Base-by-base conservation (phyloP, 1,140 invertebrate genomes). In the Sycophaga agraensis region DNA sequence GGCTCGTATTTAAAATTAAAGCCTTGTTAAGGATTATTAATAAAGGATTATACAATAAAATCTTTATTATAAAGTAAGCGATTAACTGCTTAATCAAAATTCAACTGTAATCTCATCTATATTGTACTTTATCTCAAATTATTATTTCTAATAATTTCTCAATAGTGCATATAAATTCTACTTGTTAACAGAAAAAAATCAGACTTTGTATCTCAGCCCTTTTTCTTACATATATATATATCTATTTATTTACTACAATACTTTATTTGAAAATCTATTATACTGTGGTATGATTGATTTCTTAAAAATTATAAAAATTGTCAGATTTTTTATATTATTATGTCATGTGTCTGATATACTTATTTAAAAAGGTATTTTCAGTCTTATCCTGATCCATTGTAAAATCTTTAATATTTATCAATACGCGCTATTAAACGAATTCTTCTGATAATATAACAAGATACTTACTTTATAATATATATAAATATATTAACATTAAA, bases 1-100 rank as follows among this genome's bases (percentile, higher is more conserved):
- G 62, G 24, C 64, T 67, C 61, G 64, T 65, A 57, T 45, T 51
- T 63, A 48, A 37, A 50, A 43, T 66, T 64, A 64, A 69, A 68
- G 64, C 64, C 62, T 68, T 59, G 55, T 34, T 40, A 34, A 54
- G 28, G 17, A 19, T 40, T 19, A 5, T 24, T 48, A 14, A 37
- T 19, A 49, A n/a, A 39, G 40, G 43, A 37, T 2, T 37, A 12
- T 12, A 37, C 2, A 37, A 3, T 37, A 37, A 37, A 37, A 34
- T 42, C 12, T 31, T 51, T 37, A n/a, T 42, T n/a, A n/a, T n/a
- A n/a, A n/a, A n/a, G n/a, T n/a, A n/a, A n/a, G n/a, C n/a, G n/a
- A n/a, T n/a, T n/a, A n/a, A n/a, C n/a, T n/a, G n/a, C n/a, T n/a
- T n/a, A n/a, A n/a, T n/a, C 45, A 45, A 37, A 50, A 46, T 16